Evolutionary conservation across 2,113 vertebrate genomes (phyloP).

Genomic region (Zosterops lateralis): DNA sequence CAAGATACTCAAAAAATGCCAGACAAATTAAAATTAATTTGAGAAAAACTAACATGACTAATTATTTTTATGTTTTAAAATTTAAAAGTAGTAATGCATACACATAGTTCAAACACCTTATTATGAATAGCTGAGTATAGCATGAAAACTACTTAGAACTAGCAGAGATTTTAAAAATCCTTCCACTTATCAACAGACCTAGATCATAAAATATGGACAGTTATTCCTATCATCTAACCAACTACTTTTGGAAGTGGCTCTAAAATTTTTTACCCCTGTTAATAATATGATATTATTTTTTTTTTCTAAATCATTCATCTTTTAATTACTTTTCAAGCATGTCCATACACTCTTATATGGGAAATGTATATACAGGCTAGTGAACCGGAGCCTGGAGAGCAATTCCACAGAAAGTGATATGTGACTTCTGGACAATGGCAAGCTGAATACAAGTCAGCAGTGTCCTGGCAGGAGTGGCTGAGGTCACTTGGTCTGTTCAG

Average conservation of each 20-base stretch:
- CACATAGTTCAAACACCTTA: accelerated
- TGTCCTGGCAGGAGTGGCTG: not conserved
- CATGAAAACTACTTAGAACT: not conserved
- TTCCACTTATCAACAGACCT: not conserved
- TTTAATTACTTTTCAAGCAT: not conserved
- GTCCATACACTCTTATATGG: too few species aligned
- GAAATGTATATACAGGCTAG: not conserved
- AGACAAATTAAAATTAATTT: not conserved
- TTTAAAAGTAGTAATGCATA: not conserved
- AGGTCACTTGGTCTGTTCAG: not conserved
- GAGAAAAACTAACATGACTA: not conserved
- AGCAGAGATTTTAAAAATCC: not conserved
- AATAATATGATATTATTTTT: not conserved
- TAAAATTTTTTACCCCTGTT: not conserved
- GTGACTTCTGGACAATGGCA: too few species aligned
- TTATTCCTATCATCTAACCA: not conserved
- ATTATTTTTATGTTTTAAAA: not conserved
- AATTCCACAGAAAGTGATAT: not conserved
- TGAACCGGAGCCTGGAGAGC: not conserved
- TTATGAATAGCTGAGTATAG: not conserved
- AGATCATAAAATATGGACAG: not conserved
- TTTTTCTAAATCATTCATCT: not conserved
- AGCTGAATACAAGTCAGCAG: not conserved
- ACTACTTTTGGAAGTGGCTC: not conserved
- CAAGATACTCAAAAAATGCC: not conserved